Evolutionary conservation across 2,797 vertebrate species (phyloP).

Genomic region (Zonotrichia albicollis): DNA sequence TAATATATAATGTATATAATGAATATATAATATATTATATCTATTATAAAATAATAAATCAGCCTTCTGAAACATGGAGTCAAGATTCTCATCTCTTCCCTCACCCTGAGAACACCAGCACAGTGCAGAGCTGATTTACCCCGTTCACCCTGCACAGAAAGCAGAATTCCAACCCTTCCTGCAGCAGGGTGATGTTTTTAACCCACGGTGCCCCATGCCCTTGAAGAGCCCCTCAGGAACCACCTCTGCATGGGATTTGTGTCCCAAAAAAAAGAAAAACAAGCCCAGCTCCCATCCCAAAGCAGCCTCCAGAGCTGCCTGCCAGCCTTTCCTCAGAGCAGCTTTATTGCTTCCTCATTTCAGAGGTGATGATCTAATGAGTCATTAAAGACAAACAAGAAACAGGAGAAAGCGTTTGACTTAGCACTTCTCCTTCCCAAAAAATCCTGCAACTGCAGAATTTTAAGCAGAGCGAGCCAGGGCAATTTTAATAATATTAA

Average conservation of each 20-base stretch:
- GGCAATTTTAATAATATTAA: conserved; percentile 44
- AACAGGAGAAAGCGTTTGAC: conserved; percentile 39
- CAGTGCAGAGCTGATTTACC: no score
- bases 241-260: accelerated
- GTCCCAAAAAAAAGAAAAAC: background rate
- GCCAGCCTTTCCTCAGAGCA: background rate
- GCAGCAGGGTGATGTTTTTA: background rate
- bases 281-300: background rate
- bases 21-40: no score
- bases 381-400: conserved; percentile 54
- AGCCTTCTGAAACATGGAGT: no score
- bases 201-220: background rate
- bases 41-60: no score
- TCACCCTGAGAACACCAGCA: no score
- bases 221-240: background rate
- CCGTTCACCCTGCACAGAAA: accelerated
- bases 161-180: no score
- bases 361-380: conserved; percentile 66
- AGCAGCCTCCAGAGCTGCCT: background rate
- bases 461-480: conserved; percentile 20
- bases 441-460: background rate
- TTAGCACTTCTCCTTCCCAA: conserved; percentile 17
- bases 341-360: conserved; percentile 23
- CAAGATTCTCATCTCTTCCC: no score
- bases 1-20: no score